These are phyloP conservation scores for Hydraecia micacea DNA, from an alignment of 2,888 invertebrate species.

Conservation along the genomic window DNA sequence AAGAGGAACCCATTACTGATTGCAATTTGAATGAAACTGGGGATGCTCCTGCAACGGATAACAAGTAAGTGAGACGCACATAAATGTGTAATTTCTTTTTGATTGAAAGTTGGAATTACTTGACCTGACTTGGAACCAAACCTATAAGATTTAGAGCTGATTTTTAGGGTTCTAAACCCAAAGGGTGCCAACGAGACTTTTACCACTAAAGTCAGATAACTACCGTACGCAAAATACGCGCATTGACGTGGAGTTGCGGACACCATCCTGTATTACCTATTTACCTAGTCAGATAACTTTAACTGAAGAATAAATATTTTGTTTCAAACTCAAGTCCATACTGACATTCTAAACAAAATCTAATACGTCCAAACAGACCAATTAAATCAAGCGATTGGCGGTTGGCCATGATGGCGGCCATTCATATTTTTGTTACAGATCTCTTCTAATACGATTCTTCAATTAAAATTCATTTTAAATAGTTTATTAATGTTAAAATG, in stretches of 20 bases:
- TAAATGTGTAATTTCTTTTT: not conserved
- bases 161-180: not conserved
- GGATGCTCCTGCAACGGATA: slow-evolving; percentile 71
- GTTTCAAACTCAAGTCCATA: too few relatives aligned
- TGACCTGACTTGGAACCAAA: not conserved
- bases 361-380: too few relatives aligned
- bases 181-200: not conserved
- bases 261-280: too few relatives aligned
- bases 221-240: too few relatives aligned
- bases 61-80: slow-evolving; percentile 77
- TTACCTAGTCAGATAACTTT: not conserved
- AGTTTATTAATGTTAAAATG: too few relatives aligned
- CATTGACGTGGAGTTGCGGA: too few relatives aligned
- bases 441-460: too few relatives aligned
- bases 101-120: not conserved
- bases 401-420: too few relatives aligned
- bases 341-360: too few relatives aligned
- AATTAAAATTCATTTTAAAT: too few relatives aligned
- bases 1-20: slow-evolving; percentile 74
- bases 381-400: too few relatives aligned
- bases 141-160: not conserved
- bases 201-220: not conserved
- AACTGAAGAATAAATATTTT: not conserved
- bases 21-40: slow-evolving; percentile 82
- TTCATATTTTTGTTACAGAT: too few relatives aligned